phyloP scores from a whole-genome alignment of 2,797 vertebrate genomes.

The Haliaeetus vocifer region DNA sequence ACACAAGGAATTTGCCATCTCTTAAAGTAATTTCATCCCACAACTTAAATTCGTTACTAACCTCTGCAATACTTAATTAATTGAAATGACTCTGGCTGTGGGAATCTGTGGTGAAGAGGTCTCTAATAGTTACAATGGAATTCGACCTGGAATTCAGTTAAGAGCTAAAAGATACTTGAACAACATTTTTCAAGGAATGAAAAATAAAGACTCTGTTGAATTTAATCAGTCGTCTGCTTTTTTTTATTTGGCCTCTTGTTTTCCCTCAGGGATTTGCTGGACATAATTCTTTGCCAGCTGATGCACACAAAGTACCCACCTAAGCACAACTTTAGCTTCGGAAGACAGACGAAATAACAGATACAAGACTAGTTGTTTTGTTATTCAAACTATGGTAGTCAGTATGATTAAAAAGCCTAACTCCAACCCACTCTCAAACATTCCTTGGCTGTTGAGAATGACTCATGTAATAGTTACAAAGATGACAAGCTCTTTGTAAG shows the following conservation, averaged over 20 bases:
- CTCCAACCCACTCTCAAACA: not conserved
- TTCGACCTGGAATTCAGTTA: constrained; percentile 76
- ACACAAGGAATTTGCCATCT: constrained; percentile 49
- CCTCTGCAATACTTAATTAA: constrained; percentile 77
- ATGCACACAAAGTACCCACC: not conserved
- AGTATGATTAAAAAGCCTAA: not conserved
- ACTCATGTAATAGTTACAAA: not conserved
- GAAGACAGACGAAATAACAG: not conserved
- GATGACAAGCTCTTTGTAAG: not conserved
- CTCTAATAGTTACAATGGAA: constrained; percentile 67
- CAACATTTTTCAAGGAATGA: constrained; percentile 69
- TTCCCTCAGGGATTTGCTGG: constrained; percentile 44
- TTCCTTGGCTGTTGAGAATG: not conserved
- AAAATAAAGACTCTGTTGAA: constrained; percentile 67
- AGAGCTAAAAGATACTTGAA: constrained; percentile 69
- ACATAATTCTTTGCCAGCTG: constrained; percentile 1
- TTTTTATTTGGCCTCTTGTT: not conserved
- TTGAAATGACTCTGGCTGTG: constrained; percentile 66
- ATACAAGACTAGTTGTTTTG: not conserved
- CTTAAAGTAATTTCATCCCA: constrained; percentile 71
- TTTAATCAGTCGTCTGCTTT: constrained; percentile 47
- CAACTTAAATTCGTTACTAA: constrained; percentile 73
- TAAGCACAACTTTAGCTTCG: not conserved
- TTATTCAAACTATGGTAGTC: not conserved
- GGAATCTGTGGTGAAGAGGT: constrained; percentile 71